Conservation (phyloP, 2,113 vertebrate species). For the Zonotrichia leucophrys region DNA sequence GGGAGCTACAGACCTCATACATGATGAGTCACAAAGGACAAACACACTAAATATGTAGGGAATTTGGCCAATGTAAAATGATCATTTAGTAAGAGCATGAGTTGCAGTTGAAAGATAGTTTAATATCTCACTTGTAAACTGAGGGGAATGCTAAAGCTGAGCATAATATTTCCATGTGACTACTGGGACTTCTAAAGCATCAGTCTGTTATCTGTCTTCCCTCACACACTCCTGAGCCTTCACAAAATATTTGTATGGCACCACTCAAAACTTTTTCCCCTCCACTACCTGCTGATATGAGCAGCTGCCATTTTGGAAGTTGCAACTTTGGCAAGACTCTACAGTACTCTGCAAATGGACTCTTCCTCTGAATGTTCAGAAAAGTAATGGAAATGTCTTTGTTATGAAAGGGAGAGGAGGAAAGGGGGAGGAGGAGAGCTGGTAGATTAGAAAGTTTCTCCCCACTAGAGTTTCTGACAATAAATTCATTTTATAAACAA, state of each 20-base stretch:
- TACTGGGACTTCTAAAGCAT: neutral
- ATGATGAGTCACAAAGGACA: neutral
- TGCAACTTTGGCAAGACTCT: neutral
- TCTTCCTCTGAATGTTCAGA: neutral
- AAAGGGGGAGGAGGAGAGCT: neutral
- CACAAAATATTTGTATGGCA: neutral
- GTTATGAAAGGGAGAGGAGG: neutral
- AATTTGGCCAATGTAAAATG: neutral
- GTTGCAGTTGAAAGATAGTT: neutral
- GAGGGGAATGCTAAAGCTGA: neutral
- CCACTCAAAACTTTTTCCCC: neutral
- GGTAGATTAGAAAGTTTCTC: neutral
- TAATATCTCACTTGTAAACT: neutral
- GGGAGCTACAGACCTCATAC: rapidly evolving
- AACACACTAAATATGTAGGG: neutral
- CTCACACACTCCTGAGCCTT: neutral
- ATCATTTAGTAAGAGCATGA: neutral
- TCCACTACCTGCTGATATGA: neutral
- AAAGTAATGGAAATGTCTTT: neutral
- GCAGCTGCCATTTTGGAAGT: neutral
- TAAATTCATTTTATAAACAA: slow-evolving; percentile 31
- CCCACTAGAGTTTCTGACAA: neutral
- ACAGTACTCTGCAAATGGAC: neutral
- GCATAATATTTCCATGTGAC: neutral
- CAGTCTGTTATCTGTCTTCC: neutral